These are phyloP conservation scores for Drosophila busckii DNA, from an alignment of 1,140 invertebrate genomes.

Conservation along the genomic window DNA sequence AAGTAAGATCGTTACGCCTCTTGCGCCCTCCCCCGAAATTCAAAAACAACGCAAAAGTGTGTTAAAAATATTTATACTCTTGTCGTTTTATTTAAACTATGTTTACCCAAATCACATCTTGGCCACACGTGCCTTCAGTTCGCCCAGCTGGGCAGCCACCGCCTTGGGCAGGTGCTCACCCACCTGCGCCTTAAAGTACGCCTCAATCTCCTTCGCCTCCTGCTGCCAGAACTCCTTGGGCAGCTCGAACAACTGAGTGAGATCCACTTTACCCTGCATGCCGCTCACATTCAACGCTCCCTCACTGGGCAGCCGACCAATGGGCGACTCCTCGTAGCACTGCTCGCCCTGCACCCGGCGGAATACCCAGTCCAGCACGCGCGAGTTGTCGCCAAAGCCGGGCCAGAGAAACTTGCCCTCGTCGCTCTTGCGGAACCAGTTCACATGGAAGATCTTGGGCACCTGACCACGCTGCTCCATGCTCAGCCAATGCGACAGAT, in stretches of 20 bases:
- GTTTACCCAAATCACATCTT: conserved; percentile 72
- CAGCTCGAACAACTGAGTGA: conserved; percentile 90
- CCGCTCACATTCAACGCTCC: conserved; percentile 85
- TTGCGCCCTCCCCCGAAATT: conserved; percentile 14
- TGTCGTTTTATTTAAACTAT: conserved; percentile 50
- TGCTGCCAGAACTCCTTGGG: conserved; percentile 95
- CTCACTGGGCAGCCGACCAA: conserved; percentile 86
- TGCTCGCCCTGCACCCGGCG: conserved; percentile 86
- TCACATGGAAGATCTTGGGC: conserved; percentile 94
- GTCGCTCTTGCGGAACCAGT: conserved; percentile 92
- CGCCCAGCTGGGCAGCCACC: conserved; percentile 86
- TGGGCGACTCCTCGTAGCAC: conserved; percentile 84
- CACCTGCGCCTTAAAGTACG: conserved; percentile 95
- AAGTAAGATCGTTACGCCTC: conserved; percentile 43
- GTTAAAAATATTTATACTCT: conserved; percentile 33
- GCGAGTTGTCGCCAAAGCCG: conserved; percentile 93
- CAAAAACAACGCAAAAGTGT: conserved; percentile 13
- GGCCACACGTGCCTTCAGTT: conserved; percentile 84
- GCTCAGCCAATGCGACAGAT: conserved; percentile 92
- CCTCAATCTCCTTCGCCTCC: conserved; percentile 89
- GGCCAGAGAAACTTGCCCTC: conserved; percentile 93
- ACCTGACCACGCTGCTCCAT: conserved; percentile 83
- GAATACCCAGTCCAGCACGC: conserved; percentile 94
- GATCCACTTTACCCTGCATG: conserved; percentile 82
- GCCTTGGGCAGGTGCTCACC: conserved; percentile 89